phyloP scores from a whole-genome alignment of 2,797 vertebrate species.

The Euphonia xanthogaster region DNA sequence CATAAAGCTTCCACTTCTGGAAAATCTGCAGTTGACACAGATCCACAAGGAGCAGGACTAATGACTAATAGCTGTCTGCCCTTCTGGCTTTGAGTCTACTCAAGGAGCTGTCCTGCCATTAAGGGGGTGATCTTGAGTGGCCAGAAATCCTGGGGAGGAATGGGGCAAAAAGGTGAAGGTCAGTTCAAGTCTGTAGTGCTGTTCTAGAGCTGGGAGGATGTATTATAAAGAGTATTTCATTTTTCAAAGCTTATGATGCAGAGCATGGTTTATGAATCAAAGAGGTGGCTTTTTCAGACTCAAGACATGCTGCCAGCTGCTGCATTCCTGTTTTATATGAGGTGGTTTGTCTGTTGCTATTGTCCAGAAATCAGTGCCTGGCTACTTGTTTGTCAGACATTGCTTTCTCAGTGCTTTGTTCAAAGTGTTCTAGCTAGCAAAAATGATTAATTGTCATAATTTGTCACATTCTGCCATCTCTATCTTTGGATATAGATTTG shows the following conservation, averaged over 20 bases:
- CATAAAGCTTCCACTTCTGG: rapidly evolving
- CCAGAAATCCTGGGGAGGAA: not conserved
- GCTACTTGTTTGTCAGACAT: not conserved
- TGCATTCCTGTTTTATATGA: not conserved
- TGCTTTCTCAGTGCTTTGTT: not conserved
- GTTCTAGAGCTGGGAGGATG: not conserved
- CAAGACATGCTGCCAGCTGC: not conserved
- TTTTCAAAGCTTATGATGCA: not conserved
- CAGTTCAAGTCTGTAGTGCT: not conserved
- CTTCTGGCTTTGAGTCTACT: not conserved
- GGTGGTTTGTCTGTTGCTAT: not conserved
- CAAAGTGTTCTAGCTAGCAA: not conserved
- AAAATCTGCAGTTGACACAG: not conserved
- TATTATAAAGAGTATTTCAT: not conserved
- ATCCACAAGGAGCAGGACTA: not conserved
- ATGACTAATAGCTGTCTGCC: not conserved
- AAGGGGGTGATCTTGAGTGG: not conserved
- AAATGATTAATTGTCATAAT: not conserved
- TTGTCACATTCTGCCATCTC: not conserved
- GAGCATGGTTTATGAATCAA: not conserved
- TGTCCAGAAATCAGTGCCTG: not conserved
- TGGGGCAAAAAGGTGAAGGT: not conserved
- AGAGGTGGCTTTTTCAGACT: not conserved
- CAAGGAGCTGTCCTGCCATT: not conserved
- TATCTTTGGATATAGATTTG: not conserved